These are phyloP conservation scores for Natrix natrix DNA, from an alignment of 2,797 vertebrate species.

Conservation along the genomic window DNA sequence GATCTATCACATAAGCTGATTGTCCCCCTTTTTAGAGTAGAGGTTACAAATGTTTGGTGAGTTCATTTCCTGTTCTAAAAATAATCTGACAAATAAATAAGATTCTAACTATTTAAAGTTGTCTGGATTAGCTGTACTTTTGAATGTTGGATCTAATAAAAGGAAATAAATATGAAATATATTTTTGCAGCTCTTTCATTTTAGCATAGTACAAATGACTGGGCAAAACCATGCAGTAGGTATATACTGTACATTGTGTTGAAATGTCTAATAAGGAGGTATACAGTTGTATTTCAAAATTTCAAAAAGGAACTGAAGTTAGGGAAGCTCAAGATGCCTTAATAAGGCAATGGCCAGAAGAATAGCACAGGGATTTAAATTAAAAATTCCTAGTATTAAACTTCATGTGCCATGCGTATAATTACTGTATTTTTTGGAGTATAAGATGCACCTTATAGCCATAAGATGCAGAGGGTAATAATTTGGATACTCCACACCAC, in stretches of 20 bases:
- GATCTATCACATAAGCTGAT: no score
- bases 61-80: not conserved
- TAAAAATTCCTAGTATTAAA: constrained; percentile 10
- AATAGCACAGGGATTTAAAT: constrained; percentile 2
- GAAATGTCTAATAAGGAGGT: not conserved
- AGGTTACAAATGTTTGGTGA: not conserved
- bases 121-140: constrained; percentile 7
- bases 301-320: not conserved
- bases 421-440: not conserved
- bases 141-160: not conserved
- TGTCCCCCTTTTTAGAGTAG: no score
- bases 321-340: not conserved
- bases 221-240: constrained; percentile 77
- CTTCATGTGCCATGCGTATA: constrained; percentile 2
- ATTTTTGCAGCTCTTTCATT: constrained; percentile 70
- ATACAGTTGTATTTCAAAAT: not conserved
- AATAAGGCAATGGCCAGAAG: not conserved
- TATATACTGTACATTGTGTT: not conserved
- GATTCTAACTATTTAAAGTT: not conserved
- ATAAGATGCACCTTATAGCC: no score
- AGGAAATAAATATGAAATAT: constrained; percentile 12
- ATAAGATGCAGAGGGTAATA: no score
- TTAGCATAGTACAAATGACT: constrained; percentile 66
- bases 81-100: no score
- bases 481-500: no score